Base-by-base conservation (phyloP, 2,113 vertebrate species). In the Protobothrops mucrosquamatus region DNA sequence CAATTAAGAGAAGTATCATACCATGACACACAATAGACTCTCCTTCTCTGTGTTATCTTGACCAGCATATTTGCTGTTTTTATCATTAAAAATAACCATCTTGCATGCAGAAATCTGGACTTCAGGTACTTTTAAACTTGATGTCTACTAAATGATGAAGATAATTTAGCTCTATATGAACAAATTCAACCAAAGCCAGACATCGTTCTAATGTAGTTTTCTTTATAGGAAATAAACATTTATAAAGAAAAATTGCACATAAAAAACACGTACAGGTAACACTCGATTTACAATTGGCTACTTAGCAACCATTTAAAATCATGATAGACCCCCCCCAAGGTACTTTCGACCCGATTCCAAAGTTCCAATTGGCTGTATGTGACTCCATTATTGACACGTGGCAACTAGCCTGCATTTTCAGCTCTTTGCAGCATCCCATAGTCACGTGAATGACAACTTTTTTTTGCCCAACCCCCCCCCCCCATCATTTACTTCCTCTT, bases 21-120 rank as follows among this genome's bases (percentile, higher is more conserved):
- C 88, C 89, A 56, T 39, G 89, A 85, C n/a, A 56, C 92, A 86
- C 85, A 93, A 89, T 81, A 89, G 69, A 55, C 29, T 59, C 22
- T 48, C 54, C 55, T 86, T 90, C 61, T 90, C 55, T 93, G 43
- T 86, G 29, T 46, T 90, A n/a, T 61, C 69, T 34, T 86, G 57
- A 56, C 56, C 88, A 93, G 88, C 59, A 52, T 86, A 22, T 85
- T 92, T 89, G 69, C 92, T 93, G 88, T 54, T 74, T 89, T 85
- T 20, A 89, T 88, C 43, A 89, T n/a, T 85, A 93, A 85, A 92
- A 85, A 89, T 52, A 56, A 92, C n/a, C 29, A n/a, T 55, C n/a
- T 87, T 88, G 86, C 24, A 56, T 61, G 24, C 48, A 81, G 61
- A 56, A n/a, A 81, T 64, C 12, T 54, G 34, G 55, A 24, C 46